Evolutionary conservation across 2,888 invertebrate genomes (phyloP).

Genomic region (Brachypterus glaber): DNA sequence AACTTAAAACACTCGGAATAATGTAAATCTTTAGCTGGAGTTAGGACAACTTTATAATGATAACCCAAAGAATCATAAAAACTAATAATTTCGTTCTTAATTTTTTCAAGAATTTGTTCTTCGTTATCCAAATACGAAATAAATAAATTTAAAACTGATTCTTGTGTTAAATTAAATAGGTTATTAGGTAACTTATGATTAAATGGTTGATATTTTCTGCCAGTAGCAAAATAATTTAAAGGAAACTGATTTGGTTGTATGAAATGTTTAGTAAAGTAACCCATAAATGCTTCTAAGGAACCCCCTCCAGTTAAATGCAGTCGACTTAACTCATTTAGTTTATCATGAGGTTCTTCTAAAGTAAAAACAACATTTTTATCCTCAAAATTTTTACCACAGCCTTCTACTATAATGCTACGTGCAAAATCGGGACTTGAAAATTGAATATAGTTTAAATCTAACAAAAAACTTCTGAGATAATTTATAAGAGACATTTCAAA

Average conservation of each 20-base stretch:
- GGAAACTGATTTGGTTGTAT: conserved; percentile 56
- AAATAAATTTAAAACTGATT: conserved; percentile 60
- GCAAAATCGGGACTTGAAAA: conserved; percentile 72
- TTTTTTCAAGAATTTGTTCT: conserved; percentile 45
- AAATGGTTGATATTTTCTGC: conserved; percentile 56
- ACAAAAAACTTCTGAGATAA: conserved; percentile 42
- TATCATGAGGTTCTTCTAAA: conserved; percentile 47
- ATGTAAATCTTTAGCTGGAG: conserved; percentile 52
- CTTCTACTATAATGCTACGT: conserved; percentile 66
- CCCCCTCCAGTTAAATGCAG: conserved; percentile 69
- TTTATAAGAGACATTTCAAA: conserved; percentile 57
- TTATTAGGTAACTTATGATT: conserved; percentile 34
- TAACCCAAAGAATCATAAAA: conserved; percentile 57
- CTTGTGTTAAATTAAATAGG: conserved; percentile 60
- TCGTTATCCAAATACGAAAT: conserved; percentile 44
- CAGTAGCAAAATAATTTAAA: conserved; percentile 57
- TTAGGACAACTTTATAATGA: conserved; percentile 56
- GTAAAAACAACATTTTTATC: conserved; percentile 50
- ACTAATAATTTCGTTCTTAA: conserved; percentile 44
- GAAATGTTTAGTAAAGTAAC: conserved; percentile 59
- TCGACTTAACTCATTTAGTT: conserved; percentile 45
- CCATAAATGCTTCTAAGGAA: conserved; percentile 62
- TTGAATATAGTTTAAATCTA: conserved; percentile 48
- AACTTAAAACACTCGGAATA: conserved; percentile 59
- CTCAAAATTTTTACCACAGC: conserved; percentile 52